Conservation (phyloP, 1,140 invertebrate species). For the Tetramorium alpestre region DNA sequence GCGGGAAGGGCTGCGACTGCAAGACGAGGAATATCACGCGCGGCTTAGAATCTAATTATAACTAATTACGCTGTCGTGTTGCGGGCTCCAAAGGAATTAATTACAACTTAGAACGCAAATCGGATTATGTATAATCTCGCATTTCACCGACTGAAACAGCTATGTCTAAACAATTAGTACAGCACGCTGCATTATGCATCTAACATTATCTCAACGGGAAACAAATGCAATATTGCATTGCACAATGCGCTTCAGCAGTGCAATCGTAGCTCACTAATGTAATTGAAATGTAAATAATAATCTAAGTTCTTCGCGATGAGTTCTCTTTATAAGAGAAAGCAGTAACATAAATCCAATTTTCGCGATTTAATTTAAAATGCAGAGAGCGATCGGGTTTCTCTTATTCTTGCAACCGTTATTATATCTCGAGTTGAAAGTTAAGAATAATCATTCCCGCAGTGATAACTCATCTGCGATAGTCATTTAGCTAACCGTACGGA, state of each 20-base stretch:
- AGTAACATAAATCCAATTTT: background rate
- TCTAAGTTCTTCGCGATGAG: background rate
- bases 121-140: constrained; percentile 30
- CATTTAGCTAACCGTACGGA: too few relatives aligned
- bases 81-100: constrained; percentile 52
- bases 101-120: constrained; percentile 43
- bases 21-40: constrained; percentile 1
- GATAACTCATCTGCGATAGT: too few relatives aligned
- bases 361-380: background rate
- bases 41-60: constrained; percentile 59
- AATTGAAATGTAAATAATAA: constrained; percentile 10
- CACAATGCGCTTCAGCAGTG: background rate
- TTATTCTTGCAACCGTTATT: background rate
- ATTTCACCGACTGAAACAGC: constrained; percentile 13
- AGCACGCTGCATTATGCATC: constrained; percentile 5
- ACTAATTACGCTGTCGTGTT: constrained; percentile 43
- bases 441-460: background rate
- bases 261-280: constrained; percentile 1
- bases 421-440: background rate
- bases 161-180: constrained; percentile 36
- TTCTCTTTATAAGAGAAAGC: background rate
- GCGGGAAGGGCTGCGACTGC: background rate
- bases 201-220: background rate
- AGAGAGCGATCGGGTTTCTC: background rate
- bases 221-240: constrained; percentile 1